These are phyloP conservation scores for Desoria tigrina DNA, from an alignment of 2,888 invertebrate species.

Conservation along the genomic window DNA sequence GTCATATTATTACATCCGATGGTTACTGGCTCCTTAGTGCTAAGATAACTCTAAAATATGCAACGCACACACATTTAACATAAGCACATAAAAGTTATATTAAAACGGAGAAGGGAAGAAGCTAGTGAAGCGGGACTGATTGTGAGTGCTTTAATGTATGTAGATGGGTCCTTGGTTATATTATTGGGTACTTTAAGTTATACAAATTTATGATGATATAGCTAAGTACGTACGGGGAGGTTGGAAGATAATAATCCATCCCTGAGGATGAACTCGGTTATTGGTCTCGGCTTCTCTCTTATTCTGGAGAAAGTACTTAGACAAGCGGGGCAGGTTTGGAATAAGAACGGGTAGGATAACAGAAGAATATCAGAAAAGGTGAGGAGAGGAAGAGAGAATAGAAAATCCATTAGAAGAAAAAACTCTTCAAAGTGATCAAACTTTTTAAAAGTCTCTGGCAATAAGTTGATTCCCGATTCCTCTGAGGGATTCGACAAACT, in stretches of 20 bases:
- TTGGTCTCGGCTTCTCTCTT: not conserved
- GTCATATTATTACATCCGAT: no score
- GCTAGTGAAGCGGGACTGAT: not conserved
- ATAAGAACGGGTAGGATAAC: not conserved
- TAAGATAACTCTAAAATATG: not conserved
- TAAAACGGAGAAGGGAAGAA: not conserved
- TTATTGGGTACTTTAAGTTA: not conserved
- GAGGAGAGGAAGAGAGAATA: conserved; percentile 10
- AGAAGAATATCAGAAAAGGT: not conserved
- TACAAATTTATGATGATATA: not conserved
- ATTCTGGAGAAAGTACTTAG: conserved; percentile 2
- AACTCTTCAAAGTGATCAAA: conserved; percentile 33
- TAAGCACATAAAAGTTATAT: conserved; percentile 1
- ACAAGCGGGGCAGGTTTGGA: not conserved
- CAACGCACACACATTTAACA: not conserved
- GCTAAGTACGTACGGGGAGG: not conserved
- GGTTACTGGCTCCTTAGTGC: no score
- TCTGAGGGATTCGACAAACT: conserved; percentile 10
- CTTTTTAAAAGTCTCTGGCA: conserved; percentile 26
- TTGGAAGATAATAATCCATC: conserved; percentile 2
- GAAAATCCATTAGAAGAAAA: conserved; percentile 30
- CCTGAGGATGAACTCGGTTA: not conserved
- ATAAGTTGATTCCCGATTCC: conserved; percentile 26
- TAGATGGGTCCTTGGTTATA: not conserved
- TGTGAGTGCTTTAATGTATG: conserved; percentile 8